These are phyloP conservation scores for Seriola dumerili DNA, from an alignment of 2,113 vertebrate species.

Conservation along the genomic window DNA sequence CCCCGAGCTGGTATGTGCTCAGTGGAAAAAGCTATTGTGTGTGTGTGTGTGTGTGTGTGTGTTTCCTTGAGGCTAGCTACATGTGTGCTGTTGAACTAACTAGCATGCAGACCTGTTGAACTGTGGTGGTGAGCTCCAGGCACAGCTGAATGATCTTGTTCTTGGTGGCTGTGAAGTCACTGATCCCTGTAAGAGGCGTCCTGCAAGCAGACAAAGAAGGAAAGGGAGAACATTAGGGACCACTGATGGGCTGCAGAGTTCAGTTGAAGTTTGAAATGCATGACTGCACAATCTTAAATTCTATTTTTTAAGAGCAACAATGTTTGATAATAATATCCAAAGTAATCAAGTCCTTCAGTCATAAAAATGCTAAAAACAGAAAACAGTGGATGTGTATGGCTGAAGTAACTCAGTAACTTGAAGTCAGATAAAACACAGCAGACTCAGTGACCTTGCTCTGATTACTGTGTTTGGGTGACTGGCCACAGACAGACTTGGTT, in stretches of 20 bases:
- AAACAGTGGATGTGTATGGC: neutral
- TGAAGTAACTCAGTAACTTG: constrained; percentile 1
- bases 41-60: neutral
- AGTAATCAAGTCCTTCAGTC: neutral
- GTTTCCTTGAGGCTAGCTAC: constrained; percentile 22
- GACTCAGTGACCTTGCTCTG: constrained; percentile 32
- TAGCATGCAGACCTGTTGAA: constrained; percentile 93
- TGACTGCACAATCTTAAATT: neutral
- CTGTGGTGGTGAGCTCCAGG: constrained; percentile 96
- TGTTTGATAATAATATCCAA: neutral
- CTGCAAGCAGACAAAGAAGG: constrained; percentile 81
- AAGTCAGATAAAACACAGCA: constrained; percentile 20
- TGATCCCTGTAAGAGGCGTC: constrained; percentile 95
- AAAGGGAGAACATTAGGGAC: constrained; percentile 40
- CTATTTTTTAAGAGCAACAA: neutral
- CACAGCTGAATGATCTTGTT: constrained; percentile 99
- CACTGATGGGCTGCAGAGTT: neutral
- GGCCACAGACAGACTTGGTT: constrained; percentile 10
- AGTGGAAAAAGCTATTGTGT: constrained; percentile 63
- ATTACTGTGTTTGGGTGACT: constrained; percentile 39
- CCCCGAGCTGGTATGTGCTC: constrained; percentile 41
- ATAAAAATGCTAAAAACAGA: neutral
- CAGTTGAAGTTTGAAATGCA: neutral
- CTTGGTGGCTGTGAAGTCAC: constrained; percentile 95
- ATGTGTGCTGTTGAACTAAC: constrained; percentile 45